Evolutionary conservation across 2,888 invertebrate genomes (phyloP), one percentile per base, ranked within the genome.

Genomic region (Hedychridium roseum): DNA sequence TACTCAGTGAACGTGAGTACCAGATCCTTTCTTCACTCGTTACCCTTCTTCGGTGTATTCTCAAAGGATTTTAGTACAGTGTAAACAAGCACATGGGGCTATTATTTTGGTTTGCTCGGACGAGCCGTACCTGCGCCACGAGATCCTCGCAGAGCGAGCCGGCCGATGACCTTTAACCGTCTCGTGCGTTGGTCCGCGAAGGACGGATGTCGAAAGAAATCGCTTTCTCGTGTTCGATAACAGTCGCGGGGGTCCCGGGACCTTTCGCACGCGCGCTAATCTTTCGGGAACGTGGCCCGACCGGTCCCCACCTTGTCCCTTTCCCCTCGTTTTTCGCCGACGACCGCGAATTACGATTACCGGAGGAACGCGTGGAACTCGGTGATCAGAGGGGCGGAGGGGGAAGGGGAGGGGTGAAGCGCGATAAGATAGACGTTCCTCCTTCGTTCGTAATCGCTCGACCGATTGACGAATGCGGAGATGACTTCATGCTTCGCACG

Each of bases 401-500:
- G 6, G 27, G 2, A 27, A 12, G 12, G 6, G 12, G n/a, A 27
- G 27, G 28, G 28, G 28, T 14, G 12, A 6, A 27, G 2, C 28
- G 7, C 5, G 28, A n/a, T 28, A 28, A 28, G 28, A 28, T 28
- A n/a, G 2, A 5, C 27, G 27, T 14, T 11, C 28, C 12, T 14
- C 28, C 28, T 11, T 14, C 28, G 14, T 28, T 5, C 14, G 2
- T 9, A 27, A 12, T 2, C 9, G 6, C 27, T 3, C 2, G 27
- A 2, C 3, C 31, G 26, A 43, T 50, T 36, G 43, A 38, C 48
- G 46, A 54, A 53, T 39, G 49, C 41, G 48, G 44, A 45, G 55
- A 49, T 60, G 57, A 57, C 51, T 57, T 55, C 53, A 60, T 60
- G 36, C 41, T n/a, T n/a, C n/a, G n/a, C n/a, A n/a, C n/a, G n/a